Conservation (phyloP, 23 tunicate genomes). For the Ciona savignyi region DNA sequence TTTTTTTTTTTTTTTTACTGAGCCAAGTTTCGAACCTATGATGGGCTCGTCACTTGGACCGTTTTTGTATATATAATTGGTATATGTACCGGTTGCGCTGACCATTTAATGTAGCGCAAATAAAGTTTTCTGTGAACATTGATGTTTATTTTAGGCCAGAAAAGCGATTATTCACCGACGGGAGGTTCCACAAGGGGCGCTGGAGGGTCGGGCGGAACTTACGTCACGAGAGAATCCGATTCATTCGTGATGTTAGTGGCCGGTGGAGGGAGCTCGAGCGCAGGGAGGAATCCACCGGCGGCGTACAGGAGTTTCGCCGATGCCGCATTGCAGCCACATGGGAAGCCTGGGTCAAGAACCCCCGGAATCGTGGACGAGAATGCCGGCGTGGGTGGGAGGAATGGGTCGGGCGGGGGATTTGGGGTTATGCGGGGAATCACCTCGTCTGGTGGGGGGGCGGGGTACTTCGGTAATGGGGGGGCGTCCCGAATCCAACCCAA, state of each 20-base stretch:
- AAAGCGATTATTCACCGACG: slow-evolving; percentile 31
- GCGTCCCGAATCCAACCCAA: neutral
- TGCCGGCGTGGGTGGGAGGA: slow-evolving; percentile 28
- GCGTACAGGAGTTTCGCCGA: slow-evolving; percentile 33
- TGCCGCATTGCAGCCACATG: slow-evolving; percentile 34
- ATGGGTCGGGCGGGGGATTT: slow-evolving; percentile 48
- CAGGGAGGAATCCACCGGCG: slow-evolving; percentile 24
- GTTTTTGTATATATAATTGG: too few relatives aligned
- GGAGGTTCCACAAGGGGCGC: slow-evolving; percentile 13
- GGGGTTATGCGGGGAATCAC: slow-evolving; percentile 15
- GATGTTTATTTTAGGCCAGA: slow-evolving; percentile 49
- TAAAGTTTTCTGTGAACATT: too few relatives aligned
- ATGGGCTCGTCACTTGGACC: too few relatives aligned
- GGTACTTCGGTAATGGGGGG: slow-evolving; percentile 48
- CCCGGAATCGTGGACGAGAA: neutral
- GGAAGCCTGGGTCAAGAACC: slow-evolving; percentile 42
- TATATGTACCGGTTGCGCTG: too few relatives aligned
- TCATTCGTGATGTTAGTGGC: slow-evolving; percentile 59
- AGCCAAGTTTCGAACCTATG: too few relatives aligned
- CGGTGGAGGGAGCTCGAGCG: slow-evolving; percentile 86
- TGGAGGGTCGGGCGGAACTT: slow-evolving; percentile 93
- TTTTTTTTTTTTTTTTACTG: too few relatives aligned
- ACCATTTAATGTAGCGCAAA: too few relatives aligned
- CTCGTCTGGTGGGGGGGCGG: slow-evolving; percentile 88
- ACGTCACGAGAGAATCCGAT: slow-evolving; percentile 32